Base-by-base conservation (phyloP, 2,113 vertebrate genomes). In the Mus musculus region DNA sequence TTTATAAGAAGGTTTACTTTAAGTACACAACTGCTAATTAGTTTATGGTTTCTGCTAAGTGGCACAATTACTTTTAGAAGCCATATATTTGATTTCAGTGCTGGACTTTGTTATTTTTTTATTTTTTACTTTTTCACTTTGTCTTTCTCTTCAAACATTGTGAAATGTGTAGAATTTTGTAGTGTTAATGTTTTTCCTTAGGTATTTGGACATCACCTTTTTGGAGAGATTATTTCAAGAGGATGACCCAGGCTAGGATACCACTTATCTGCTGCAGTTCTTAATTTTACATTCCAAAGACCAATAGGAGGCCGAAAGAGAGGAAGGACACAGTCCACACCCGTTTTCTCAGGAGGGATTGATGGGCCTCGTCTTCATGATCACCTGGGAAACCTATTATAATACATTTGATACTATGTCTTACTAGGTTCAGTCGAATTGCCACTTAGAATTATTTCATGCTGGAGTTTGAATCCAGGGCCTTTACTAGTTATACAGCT, bases 1-100 rank as follows among this genome's bases (percentile, higher is more conserved):
- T 56, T 90, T 88, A 92, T 73, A 94, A 87, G n/a, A 85, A 94
- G 46, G 12, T 91, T 10, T 87, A 30, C 94, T 88, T 93, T 77
- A 94, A 89, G 91, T 77, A 84, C 22, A 75, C 52, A 71, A n/a
- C 8, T 93, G 49, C 71, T 88, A 88, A 75, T 88, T 92, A 71
- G 24, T 28, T 93, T 72, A 28, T 77, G 63, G 88, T 96, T 97
- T 65, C n/a, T 91, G 33, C 73, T 95, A 52, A 73, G 73, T 33
- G 33, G 36, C n/a, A 20, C 39, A 59, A 5, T 77, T 91, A 69
- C 39, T 71, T 82, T 94, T 42, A 36, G 61, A 94, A 95, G 88
- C n/a, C 65, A 61, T 33, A n/a, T 49, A 91, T 86, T 96, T 65
- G 10, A 88, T 88, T 80, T 22, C 59, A 95, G 73, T 82, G 39